These are phyloP conservation scores for Micromesistius poutassou DNA, from an alignment of 2,797 vertebrate species.

Conservation along the genomic window DNA sequence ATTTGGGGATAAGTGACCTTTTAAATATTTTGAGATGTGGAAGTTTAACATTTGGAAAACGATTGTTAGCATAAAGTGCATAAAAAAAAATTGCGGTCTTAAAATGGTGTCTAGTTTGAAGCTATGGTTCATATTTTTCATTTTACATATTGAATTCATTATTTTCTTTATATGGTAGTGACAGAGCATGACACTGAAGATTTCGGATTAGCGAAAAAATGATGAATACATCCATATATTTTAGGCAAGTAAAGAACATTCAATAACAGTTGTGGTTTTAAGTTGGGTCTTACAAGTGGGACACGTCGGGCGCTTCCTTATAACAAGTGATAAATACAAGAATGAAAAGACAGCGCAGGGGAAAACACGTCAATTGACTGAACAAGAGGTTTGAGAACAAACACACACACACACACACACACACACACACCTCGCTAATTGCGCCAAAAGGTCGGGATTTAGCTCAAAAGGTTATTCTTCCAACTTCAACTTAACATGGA, in stretches of 20 bases:
- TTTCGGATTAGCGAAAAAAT: no score
- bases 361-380: background rate
- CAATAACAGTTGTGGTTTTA: no score
- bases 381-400: background rate
- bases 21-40: conserved; percentile 35
- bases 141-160: conserved; percentile 16
- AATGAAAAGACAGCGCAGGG: background rate
- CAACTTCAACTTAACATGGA: background rate
- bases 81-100: background rate
- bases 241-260: no score
- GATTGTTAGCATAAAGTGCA: conserved; percentile 16
- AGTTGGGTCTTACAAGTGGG: no score
- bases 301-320: no score
- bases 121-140: conserved; percentile 10
- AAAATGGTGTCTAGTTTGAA: background rate
- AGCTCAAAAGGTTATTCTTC: background rate
- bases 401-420: conserved; percentile 8
- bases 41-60: conserved; percentile 16
- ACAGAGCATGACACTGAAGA: no score
- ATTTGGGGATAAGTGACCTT: conserved; percentile 37
- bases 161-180: background rate
- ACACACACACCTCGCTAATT: background rate
- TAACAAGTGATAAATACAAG: no score
- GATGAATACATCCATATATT: no score
- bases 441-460: background rate